Conservation (phyloP, 2,888 invertebrate species). For the Drosophila merina region DNA sequence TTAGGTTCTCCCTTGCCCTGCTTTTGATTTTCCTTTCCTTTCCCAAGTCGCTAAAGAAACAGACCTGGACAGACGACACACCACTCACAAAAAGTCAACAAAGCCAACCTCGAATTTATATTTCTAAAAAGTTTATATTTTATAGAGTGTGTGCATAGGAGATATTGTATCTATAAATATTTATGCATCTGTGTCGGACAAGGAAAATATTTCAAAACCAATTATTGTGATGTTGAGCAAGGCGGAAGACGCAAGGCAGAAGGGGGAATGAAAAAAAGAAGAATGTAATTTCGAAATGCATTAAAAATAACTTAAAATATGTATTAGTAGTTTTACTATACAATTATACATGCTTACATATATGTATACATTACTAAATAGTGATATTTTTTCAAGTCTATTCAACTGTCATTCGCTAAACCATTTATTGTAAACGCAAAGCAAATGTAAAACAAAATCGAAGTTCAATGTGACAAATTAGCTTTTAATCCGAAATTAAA, state of each 20-base stretch:
- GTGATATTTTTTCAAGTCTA: conserved; percentile 61
- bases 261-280: conserved; percentile 27
- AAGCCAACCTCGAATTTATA: conserved; percentile 74
- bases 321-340: conserved; percentile 67
- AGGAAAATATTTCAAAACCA: conserved; percentile 46
- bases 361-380: conserved; percentile 46
- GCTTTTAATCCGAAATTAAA: conserved; percentile 53
- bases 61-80: conserved; percentile 21
- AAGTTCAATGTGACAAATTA: conserved; percentile 77
- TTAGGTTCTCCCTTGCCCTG: conserved; percentile 55
- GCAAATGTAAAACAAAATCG: conserved; percentile 37
- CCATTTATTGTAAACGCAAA: conserved; percentile 54
- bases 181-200: conserved; percentile 54
- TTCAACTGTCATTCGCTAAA: conserved; percentile 63
- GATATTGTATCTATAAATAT: conserved; percentile 56
- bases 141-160: conserved; percentile 58
- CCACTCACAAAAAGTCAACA: conserved; percentile 23
- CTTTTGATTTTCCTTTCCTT: conserved; percentile 10
- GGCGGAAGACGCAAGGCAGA: no score
- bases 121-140: conserved; percentile 65
- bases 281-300: conserved; percentile 64
- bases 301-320: conserved; percentile 60
- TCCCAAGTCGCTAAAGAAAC: conserved; percentile 25
- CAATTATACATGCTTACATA: conserved; percentile 37
- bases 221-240: conserved; percentile 60